phyloP scores from a whole-genome alignment of 2,888 invertebrate genomes.

The Mycalesis mineus region DNA sequence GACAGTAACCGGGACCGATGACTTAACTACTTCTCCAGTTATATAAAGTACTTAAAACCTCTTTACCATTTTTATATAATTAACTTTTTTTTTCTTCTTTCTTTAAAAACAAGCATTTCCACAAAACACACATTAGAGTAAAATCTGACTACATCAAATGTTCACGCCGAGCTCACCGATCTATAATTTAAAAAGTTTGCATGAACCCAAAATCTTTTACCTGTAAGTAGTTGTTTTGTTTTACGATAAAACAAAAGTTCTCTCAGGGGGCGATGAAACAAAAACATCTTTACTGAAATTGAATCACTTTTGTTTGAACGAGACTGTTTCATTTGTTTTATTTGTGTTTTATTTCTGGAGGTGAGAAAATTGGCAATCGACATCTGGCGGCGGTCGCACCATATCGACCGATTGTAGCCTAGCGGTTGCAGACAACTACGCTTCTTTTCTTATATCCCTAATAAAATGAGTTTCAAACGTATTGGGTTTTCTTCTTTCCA shows the following conservation, averaged over 20 bases:
- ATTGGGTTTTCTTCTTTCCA: too few relatives aligned
- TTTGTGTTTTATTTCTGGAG: slow-evolving; percentile 10
- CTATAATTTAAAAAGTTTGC: slow-evolving; percentile 5
- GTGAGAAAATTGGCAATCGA: slow-evolving; percentile 13
- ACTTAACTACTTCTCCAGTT: too few relatives aligned
- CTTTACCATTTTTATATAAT: too few relatives aligned
- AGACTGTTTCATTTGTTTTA: slow-evolving; percentile 8
- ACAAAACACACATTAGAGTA: too few relatives aligned
- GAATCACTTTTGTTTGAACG: slow-evolving; percentile 7
- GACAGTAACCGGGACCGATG: too few relatives aligned
- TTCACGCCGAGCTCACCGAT: not conserved
- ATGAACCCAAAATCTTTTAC: not conserved
- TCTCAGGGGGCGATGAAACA: not conserved
- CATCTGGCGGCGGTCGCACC: not conserved
- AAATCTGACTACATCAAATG: not conserved
- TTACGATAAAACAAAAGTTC: not conserved
- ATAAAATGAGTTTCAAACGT: too few relatives aligned
- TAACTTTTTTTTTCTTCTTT: too few relatives aligned
- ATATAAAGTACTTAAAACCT: too few relatives aligned
- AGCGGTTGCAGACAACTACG: not conserved
- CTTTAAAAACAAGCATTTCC: too few relatives aligned
- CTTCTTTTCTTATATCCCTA: too few relatives aligned
- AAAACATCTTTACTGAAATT: slow-evolving; percentile 7
- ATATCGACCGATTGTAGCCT: not conserved
- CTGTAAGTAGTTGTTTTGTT: not conserved